Evolutionary conservation across 2,113 vertebrate species (phyloP).

Genomic region (Leptobrachium ailaonicum): DNA sequence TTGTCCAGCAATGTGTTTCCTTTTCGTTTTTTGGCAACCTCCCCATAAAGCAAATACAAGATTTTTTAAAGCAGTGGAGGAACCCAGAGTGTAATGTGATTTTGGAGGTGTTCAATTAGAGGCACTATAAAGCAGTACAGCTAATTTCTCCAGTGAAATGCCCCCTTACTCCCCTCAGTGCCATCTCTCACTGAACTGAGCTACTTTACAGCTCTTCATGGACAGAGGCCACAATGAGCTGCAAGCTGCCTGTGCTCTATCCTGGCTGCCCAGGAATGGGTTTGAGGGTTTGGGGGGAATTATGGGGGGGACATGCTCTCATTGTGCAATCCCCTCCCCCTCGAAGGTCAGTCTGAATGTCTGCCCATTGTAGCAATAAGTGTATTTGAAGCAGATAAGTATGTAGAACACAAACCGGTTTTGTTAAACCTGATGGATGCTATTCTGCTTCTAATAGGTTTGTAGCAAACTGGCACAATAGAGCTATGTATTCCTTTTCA

Average conservation of each 20-base stretch:
- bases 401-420: conserved; percentile 60
- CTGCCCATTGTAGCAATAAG: conserved; percentile 60
- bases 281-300: not conserved
- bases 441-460: conserved; percentile 61
- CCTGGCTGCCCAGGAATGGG: conserved; percentile 52
- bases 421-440: conserved; percentile 66
- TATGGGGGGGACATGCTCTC: conserved; percentile 37
- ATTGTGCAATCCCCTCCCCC: conserved; percentile 36
- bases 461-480: conserved; percentile 53
- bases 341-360: conserved; percentile 59
- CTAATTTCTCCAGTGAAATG: conserved; percentile 10
- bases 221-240: conserved; percentile 42
- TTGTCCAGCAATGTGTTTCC: no score
- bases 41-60: not conserved
- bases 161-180: not conserved
- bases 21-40: not conserved
- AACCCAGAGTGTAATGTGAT: not conserved
- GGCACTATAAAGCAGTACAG: conserved; percentile 1
- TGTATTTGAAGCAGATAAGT: conserved; percentile 65
- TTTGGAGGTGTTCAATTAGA: not conserved
- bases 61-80: not conserved
- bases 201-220: conserved; percentile 38
- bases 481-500: conserved; percentile 52
- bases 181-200: conserved; percentile 30
- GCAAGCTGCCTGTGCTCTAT: conserved; percentile 47